Base-by-base conservation (phyloP, 2,888 invertebrate species). In the Zele albiditarsus region DNA sequence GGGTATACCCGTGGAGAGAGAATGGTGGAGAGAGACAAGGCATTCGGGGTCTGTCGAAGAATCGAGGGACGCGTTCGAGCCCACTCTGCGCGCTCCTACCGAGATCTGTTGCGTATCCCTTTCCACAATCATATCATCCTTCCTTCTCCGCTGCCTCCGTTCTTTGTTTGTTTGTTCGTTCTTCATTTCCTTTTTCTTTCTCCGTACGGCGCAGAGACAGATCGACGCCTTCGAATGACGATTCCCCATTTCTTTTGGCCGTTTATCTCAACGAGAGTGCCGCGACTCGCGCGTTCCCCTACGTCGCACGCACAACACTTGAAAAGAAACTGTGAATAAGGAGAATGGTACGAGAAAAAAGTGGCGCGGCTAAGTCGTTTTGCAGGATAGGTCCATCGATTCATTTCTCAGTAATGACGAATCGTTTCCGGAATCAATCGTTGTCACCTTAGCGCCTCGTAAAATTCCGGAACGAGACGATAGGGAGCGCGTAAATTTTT, bases 191-290 rank as follows among this genome's bases (percentile, higher is more conserved):
- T 74, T 67, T 76, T 38, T 72, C 60, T 71, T 38, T 71, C 63
- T 66, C 28, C 49, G 63, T 67, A 73, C 74, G 75, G 72, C 53
- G 65, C 73, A 72, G 82, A 85, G 83, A 85, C 84, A 80, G 84
- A 84, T 84, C 84, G 85, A 87, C 86, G 85, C 85, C 83, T 77
- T 63, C 70, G 74, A 78, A 80, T 84, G 86, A 86, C 80, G 83
- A 85, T 85, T 84, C 82, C 82, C 42, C 70, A 74, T 79, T 80
- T 78, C 75, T 78, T 80, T 68, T 74, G 73, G 42, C 76, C 77
- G 77, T 80, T 80, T 76, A 76, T 79, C 77, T 77, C 73, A 38
- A 57, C 46, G 63, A 58, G 70, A 73, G 71, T 77, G 74, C 72
- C 70, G 71, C 74, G 65, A 77, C 77, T 76, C 77, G 76, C 77